Evolutionary conservation across 1,140 invertebrate genomes (phyloP).

Genomic region (Ruditapes philippinarum): DNA sequence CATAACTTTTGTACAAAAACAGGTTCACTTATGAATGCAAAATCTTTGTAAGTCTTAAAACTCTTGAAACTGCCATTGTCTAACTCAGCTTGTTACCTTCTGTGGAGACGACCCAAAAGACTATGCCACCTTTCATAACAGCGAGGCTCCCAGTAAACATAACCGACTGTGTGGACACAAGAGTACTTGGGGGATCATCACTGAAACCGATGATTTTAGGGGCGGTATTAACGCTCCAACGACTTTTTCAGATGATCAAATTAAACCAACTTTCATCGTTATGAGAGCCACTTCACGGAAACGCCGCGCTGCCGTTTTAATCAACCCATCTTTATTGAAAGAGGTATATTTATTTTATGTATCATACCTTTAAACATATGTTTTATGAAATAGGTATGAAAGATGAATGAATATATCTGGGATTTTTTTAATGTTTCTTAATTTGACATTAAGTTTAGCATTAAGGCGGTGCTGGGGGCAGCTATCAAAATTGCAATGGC

Average conservation of each 20-base stretch:
- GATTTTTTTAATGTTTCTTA: too few relatives aligned
- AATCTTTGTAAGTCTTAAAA: too few relatives aligned
- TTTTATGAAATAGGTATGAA: too few relatives aligned
- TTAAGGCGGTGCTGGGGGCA: too few relatives aligned
- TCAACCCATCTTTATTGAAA: slow-evolving; percentile 68
- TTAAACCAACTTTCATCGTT: slow-evolving; percentile 70
- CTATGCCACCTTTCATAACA: slow-evolving; percentile 87
- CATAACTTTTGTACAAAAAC: too few relatives aligned
- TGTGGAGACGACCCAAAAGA: slow-evolving; percentile 87
- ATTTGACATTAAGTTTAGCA: too few relatives aligned
- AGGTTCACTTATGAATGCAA: too few relatives aligned
- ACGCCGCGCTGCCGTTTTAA: slow-evolving; percentile 58
- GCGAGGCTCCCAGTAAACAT: slow-evolving; percentile 90
- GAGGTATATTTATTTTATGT: too few relatives aligned
- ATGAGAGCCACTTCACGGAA: slow-evolving; percentile 42
- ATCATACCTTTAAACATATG: too few relatives aligned
- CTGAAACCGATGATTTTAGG: slow-evolving; percentile 89
- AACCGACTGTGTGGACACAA: slow-evolving; percentile 90
- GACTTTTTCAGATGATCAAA: slow-evolving; percentile 51
- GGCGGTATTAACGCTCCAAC: slow-evolving; percentile 64
- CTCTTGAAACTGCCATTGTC: too few relatives aligned
- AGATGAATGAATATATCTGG: too few relatives aligned
- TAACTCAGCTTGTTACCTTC: slow-evolving; percentile 88
- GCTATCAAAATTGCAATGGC: too few relatives aligned
- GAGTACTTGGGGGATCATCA: slow-evolving; percentile 90